phyloP scores from a whole-genome alignment of 2,888 invertebrate species.

The Camponotus fellah region DNA sequence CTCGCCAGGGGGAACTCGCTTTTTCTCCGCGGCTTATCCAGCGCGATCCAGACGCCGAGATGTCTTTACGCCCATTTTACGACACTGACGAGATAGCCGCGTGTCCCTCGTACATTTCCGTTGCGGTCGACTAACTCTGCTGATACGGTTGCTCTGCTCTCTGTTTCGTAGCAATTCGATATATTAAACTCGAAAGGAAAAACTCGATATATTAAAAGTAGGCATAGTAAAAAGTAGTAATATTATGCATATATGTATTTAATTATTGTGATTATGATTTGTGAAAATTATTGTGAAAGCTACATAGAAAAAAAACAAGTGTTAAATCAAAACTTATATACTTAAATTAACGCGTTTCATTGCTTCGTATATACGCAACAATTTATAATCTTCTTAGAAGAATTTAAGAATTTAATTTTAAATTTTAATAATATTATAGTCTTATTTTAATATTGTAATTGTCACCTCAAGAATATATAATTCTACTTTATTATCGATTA shows the following conservation, averaged over 20 bases:
- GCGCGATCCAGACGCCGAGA: slow-evolving; percentile 16
- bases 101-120: slow-evolving; percentile 47
- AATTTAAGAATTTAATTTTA: too few species aligned
- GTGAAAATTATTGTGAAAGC: neutral
- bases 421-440: too few species aligned
- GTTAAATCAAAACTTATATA: too few species aligned
- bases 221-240: neutral
- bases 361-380: too few species aligned
- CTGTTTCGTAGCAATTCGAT: neutral
- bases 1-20: slow-evolving; percentile 36
- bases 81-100: slow-evolving; percentile 42
- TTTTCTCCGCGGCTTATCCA: slow-evolving; percentile 29
- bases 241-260: neutral
- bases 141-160: slow-evolving; percentile 6
- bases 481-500: too few species aligned
- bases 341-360: too few species aligned
- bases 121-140: slow-evolving; percentile 26
- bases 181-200: too few species aligned
- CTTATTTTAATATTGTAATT: too few species aligned
- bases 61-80: slow-evolving; percentile 45
- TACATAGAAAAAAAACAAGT: neutral
- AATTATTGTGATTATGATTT: neutral
- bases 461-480: too few species aligned
- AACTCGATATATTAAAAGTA: neutral
- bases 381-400: too few species aligned